Evolutionary conservation across 2,797 vertebrate genomes (phyloP).

Genomic region (Enteromius unitaeniatus): DNA sequence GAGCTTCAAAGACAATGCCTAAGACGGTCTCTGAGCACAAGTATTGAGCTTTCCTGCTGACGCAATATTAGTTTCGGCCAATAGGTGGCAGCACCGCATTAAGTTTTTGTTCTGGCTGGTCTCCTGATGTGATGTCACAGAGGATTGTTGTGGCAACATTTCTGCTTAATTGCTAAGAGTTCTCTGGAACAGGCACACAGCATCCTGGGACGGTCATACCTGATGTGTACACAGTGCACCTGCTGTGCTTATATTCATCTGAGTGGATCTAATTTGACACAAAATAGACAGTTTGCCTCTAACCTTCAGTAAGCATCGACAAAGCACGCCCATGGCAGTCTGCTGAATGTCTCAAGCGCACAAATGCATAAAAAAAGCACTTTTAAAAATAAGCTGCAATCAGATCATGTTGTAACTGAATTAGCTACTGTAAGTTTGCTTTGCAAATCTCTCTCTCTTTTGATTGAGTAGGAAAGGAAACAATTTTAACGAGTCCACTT

Average conservation of each 20-base stretch:
- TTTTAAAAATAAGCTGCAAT: not conserved
- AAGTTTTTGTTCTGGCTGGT: not conserved
- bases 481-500: not conserved
- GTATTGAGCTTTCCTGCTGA: not conserved
- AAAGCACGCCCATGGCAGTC: not conserved
- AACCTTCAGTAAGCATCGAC: slow-evolving; percentile 15
- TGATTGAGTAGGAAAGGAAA: not conserved
- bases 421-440: not conserved
- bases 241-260: slow-evolving; percentile 20
- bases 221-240: slow-evolving; percentile 23
- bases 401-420: not conserved
- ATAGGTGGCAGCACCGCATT: slow-evolving; percentile 41
- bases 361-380: not conserved
- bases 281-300: slow-evolving; percentile 25
- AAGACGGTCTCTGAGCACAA: not conserved
- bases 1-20: slow-evolving; percentile 19
- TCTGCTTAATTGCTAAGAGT: slow-evolving; percentile 30
- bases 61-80: not conserved
- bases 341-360: not conserved
- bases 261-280: slow-evolving; percentile 15
- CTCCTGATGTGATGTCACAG: slow-evolving; percentile 44
- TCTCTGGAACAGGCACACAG: not conserved
- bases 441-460: not conserved
- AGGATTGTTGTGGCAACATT: slow-evolving; percentile 50
- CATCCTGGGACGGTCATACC: slow-evolving; percentile 1